These are phyloP conservation scores for Tigriopus californicus DNA, from an alignment of 2,888 invertebrate species.

Conservation along the genomic window DNA sequence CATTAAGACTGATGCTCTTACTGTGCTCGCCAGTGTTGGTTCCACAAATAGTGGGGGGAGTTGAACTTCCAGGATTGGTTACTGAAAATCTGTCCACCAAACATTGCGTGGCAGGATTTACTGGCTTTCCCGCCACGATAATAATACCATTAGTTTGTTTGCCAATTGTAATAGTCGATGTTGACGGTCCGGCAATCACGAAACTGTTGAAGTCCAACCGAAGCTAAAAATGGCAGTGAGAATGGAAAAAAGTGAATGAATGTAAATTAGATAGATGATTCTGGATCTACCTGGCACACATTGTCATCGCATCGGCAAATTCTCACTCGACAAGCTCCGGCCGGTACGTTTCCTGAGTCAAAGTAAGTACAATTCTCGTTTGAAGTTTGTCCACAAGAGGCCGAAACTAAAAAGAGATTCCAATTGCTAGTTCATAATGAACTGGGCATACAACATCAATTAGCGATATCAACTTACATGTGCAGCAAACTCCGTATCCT, in stretches of 20 bases:
- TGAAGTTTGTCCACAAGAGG: not conserved
- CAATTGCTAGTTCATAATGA: not conserved
- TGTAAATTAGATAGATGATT: too few species aligned
- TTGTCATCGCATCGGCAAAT: not conserved
- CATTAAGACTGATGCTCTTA: not conserved
- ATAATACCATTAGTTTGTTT: not conserved
- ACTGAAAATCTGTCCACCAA: not conserved
- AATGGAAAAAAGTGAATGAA: not conserved
- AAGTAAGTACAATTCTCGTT: not conserved
- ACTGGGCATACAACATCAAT: not conserved
- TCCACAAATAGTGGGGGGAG: not conserved
- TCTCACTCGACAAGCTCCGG: not conserved
- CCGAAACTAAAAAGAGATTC: not conserved
- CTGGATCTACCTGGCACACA: not conserved
- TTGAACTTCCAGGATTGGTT: not conserved
- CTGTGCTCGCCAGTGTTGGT: not conserved
- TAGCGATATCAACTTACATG: not conserved
- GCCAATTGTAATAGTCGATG: not conserved
- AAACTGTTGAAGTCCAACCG: not conserved
- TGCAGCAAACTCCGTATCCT: not conserved
- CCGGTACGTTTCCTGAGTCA: not conserved
- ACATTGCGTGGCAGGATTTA: not conserved
- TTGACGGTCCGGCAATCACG: not conserved
- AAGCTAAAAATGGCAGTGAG: too few species aligned
- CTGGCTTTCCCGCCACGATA: not conserved